Evolutionary conservation across 1,140 invertebrate genomes (phyloP).

Genomic region (Plectrocnemia conspersa): DNA sequence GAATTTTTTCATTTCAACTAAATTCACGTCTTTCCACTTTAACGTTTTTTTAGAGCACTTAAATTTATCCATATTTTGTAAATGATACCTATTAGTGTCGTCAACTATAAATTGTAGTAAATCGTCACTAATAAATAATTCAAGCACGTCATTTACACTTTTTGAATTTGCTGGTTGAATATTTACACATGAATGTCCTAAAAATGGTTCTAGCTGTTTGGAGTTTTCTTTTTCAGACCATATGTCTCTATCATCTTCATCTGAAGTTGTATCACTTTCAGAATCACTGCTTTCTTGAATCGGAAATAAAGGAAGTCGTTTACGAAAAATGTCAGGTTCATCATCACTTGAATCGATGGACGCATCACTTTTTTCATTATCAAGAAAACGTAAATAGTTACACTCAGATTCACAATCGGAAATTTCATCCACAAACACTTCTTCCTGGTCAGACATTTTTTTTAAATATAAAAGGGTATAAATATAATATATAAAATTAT

Average conservation of each 20-base stretch:
- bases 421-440: background rate
- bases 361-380: background rate
- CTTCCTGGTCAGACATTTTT: no score
- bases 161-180: background rate
- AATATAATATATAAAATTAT: no score
- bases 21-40: constrained; percentile 8
- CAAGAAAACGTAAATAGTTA: background rate
- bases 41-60: background rate
- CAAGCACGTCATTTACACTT: background rate
- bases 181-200: background rate
- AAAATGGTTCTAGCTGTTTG: background rate
- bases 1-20: constrained; percentile 20
- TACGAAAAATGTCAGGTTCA: background rate
- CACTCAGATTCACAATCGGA: background rate
- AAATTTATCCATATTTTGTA: background rate
- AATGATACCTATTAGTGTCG: background rate
- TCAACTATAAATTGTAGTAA: background rate
- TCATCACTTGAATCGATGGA: background rate
- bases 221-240: background rate
- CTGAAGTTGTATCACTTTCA: background rate
- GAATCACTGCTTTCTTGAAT: background rate
- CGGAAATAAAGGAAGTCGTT: background rate
- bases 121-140: background rate
- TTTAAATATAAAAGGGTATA: no score
- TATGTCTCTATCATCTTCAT: background rate